These are phyloP conservation scores for Lepus europaeus DNA, from an alignment of 2,113 vertebrate genomes.

Conservation along the genomic window DNA sequence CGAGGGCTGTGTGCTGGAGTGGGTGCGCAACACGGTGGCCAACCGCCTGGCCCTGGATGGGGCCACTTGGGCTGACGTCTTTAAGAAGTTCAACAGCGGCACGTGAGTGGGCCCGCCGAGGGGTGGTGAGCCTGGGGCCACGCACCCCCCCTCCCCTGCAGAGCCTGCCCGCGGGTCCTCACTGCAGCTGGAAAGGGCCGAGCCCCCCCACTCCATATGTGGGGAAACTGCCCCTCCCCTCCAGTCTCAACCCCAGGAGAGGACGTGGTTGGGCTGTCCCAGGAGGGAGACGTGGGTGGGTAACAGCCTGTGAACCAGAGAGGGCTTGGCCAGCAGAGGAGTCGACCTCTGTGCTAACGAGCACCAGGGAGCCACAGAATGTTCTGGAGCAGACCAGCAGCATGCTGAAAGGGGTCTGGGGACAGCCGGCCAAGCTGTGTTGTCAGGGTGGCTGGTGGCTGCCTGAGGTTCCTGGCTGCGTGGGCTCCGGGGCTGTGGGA, in stretches of 20 bases:
- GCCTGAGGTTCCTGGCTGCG: fast-evolving
- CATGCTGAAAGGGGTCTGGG: background rate
- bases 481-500: fast-evolving
- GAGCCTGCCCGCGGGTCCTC: background rate
- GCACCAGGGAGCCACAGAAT: background rate
- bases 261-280: fast-evolving
- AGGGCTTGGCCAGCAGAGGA: background rate
- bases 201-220: background rate
- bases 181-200: fast-evolving
- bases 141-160: fast-evolving
- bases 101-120: constrained; percentile 89
- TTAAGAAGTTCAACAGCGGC: constrained; percentile 95
- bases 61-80: constrained; percentile 90
- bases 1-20: constrained; percentile 91
- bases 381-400: background rate
- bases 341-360: background rate
- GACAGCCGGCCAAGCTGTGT: background rate
- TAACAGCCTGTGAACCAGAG: background rate
- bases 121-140: background rate
- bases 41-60: constrained; percentile 93
- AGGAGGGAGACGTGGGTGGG: background rate
- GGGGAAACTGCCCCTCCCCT: background rate
- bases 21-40: constrained; percentile 95
- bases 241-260: background rate
- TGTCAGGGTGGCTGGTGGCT: background rate